Base-by-base conservation (phyloP, 2,113 vertebrate species). In the Microcebus jonahi region DNA sequence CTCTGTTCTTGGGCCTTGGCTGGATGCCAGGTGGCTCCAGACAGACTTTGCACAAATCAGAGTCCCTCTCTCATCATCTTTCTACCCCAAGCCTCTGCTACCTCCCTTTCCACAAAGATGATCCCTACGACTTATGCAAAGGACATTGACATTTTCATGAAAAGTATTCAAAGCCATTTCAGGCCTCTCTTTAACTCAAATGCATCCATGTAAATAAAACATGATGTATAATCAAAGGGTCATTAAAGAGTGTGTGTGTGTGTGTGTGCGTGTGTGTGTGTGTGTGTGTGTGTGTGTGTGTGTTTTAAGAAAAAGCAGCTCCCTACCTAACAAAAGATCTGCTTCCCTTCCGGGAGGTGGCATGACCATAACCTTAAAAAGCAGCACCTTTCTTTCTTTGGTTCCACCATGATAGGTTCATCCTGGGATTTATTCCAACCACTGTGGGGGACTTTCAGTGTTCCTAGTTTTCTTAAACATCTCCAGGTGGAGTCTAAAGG, bases 401-500 rank as follows among this genome's bases (percentile, higher is more conserved):
- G 17, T 79, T 91, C 42, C 34, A 65, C 36, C 55, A 15, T 29
- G 45, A 57, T 65, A 70, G 31, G 34, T 77, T 88, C 94, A 84
- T 88, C 63, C 6, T 13, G 45, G 87, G 83, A 77, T 90, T 91
- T 91, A 73, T 15, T 67, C 83, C 77, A 88, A 71, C 93, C 76
- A 57, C 31, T 34, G 6, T 53, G 63, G 36, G 80, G 10, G 20
- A 23, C 8, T 61, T 21, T 90, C 67, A 31, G 17, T 34, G 3
- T 57, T 67, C 50, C 76, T 18, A 34, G 6, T 71, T 63, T 92
- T 94, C 75, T 77, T 92, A 89, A 95, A 39, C 45, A 73, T 90
- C 88, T 88, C 86, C 90, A 95, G 27, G 67, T 92, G 45, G 61
- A 79, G 18, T 93, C 90, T 92, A 94, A 90, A 87, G 36, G n/a